Evolutionary conservation across 2,113 vertebrate species (phyloP), one percentile per base, ranked within the genome.

Genomic region (rat (Rattus norvegicus)): DNA sequence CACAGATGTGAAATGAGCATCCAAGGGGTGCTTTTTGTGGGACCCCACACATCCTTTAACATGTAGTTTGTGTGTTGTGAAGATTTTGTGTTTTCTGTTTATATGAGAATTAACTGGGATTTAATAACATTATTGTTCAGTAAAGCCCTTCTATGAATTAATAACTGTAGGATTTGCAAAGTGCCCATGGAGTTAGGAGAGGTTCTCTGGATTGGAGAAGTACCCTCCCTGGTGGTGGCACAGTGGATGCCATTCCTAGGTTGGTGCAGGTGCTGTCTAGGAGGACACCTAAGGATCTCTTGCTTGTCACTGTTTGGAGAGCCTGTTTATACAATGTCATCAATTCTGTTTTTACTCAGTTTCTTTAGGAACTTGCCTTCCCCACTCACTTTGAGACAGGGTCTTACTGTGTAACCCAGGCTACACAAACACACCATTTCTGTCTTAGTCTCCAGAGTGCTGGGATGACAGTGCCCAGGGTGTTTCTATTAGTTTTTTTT

Each of bases 131-230:
- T 81, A 69, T 36, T 86, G 3, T 59, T 86, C 85, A 75, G n/a
- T 97, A 97, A 96, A 94, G 86, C 56, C 90, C 75, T 19, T 93
- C 1, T 63, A 59, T 49, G 14, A 33, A 20, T 79, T 94, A 81
- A 11, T 88, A 89, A 59, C 67, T 89, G 56, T 67, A 36, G 26
- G 70, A 39, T 22, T 0, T 47, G 12, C 0, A 1, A 20, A 36
- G 0, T 0, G 39, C 10, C 28, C 14, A 7, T 30, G 2, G 59
- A 11, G 7, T 63, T 84, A 49, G 11, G 36, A 72, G 88, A 70
- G 76, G 30, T 2, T 3, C n/a, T 12, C 17, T 24, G 76, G 13
- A 10, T 77, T 63, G 0, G 47, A 54, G 76, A 43, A 72, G 22
- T 26, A 11, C 1, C 13, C 28, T 4, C 8, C 49, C 10, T 6